Base-by-base conservation (phyloP, 1,140 invertebrate species). In the Zaprionus lachaisei region DNA sequence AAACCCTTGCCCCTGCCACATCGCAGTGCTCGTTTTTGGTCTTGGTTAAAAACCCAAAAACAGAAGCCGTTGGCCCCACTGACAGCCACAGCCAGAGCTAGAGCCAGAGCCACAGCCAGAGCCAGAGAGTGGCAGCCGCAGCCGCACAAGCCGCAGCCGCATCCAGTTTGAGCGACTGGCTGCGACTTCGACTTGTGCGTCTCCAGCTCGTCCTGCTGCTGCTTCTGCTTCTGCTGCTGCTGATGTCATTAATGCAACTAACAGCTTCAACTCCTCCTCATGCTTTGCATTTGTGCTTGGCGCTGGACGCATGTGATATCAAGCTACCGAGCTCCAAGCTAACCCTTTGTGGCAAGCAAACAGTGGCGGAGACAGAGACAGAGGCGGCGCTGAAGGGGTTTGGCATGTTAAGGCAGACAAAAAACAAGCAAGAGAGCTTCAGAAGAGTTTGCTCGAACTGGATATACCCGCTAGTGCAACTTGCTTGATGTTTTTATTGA, bases 211-310 rank as follows among this genome's bases (percentile, higher is more conserved):
- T 69, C 47, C 63, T 37, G 11, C 37, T 67, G 38, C 74, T 2
- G n/a, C 73, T 77, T 57, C 61, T 34, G 28, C 24, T 56, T 41
- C 4, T 70, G 34, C 64, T 37, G 12, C 44, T 71, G 47, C 74
- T 60, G 81, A 70, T 83, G 85, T 92, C 90, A 91, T 91, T 91
- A 91, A 91, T 90, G 90, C 84, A 81, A 79, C 85, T 84, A 70
- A 56, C 70, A 56, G 24, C 74, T 65, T 62, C 55, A 7, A 15
- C n/a, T 44, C 60, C 70, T 71, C 31, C 38, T 54, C 77, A 34
- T 79, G 75, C 79, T 87, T 76, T 76, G 83, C 83, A 85, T 70
- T 72, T 82, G 44, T 68, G 51, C 75, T 70, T 62, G 60, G 71
- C 64, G 44, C 74, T 80, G 77, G 72, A 55, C 69, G 63, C 79